Conservation (phyloP, 1,140 invertebrate species). For the Zaprionus inermis region DNA sequence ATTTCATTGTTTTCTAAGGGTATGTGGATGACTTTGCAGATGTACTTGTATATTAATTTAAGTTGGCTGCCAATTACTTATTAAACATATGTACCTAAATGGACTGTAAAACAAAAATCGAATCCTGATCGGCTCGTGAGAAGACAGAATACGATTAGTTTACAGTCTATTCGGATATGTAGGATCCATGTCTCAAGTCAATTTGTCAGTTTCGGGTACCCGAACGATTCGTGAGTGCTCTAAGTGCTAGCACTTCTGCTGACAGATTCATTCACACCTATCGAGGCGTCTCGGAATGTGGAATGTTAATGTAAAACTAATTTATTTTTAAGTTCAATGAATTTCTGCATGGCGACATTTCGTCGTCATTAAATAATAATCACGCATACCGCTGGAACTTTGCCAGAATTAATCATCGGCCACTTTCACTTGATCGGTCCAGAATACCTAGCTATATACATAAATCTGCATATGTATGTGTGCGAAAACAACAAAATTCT, state of each 20-base stretch:
- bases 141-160: no score
- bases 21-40: neutral
- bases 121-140: neutral
- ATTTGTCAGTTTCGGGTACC: neutral
- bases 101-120: neutral
- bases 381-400: conserved; percentile 69
- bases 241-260: conserved; percentile 35
- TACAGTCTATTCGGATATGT: no score
- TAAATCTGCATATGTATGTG: conserved; percentile 3
- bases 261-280: conserved; percentile 39
- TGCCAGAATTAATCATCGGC: conserved; percentile 78
- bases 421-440: conserved; percentile 77
- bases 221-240: neutral
- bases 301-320: conserved; percentile 74
- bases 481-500: conserved; percentile 28
- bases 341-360: conserved; percentile 62
- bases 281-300: conserved; percentile 42
- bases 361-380: conserved; percentile 82
- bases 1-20: neutral
- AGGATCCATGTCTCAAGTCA: neutral
- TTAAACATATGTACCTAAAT: neutral
- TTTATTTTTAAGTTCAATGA: conserved; percentile 53
- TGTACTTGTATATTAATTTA: no score
- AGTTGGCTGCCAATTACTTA: neutral
- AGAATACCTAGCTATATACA: conserved; percentile 7